A percentile compares a stretch with the other conserved stretches of the same genome.
phyloP scores from a whole-genome alignment of 1,140 invertebrate genomes.

The Orchesella cincta region DNA sequence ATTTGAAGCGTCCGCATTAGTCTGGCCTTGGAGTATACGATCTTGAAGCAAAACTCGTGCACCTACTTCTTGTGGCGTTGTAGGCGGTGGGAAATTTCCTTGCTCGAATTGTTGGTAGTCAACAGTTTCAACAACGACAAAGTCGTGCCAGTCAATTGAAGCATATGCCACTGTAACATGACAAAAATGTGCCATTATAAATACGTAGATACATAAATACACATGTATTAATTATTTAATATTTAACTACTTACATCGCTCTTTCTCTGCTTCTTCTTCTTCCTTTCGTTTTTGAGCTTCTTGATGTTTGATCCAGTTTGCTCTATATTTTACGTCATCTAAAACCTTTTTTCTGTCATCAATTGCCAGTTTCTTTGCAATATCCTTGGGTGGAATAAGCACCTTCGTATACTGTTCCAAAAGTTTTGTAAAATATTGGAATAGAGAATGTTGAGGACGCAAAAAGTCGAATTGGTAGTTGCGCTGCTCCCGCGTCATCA shows the following conservation, averaged over 20 bases:
- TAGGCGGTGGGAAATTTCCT: constrained; percentile 93
- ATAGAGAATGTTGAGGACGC: constrained; percentile 95
- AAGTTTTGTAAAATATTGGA: constrained; percentile 97
- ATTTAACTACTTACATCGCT: constrained; percentile 72
- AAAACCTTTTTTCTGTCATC: constrained; percentile 80
- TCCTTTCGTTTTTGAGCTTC: constrained; percentile 87
- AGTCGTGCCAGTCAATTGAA: constrained; percentile 99
- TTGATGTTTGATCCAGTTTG: constrained; percentile 95
- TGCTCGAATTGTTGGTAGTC: constrained; percentile 97
- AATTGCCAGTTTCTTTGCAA: constrained; percentile 75
- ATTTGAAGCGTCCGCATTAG: constrained; percentile 56
- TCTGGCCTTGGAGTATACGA: constrained; percentile 54
- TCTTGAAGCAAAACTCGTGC: constrained; percentile 87
- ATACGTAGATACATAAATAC: not conserved
- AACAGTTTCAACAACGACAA: constrained; percentile 99
- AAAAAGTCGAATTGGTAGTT: constrained; percentile 99
- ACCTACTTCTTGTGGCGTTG: constrained; percentile 94
- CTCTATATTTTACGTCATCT: constrained; percentile 88
- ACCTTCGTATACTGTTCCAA: constrained; percentile 98
- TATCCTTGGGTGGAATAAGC: constrained; percentile 89
- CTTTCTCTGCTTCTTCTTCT: constrained; percentile 91
- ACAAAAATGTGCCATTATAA: constrained; percentile 54
- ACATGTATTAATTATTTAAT: constrained; percentile 3
- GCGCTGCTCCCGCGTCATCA: constrained; percentile 97
- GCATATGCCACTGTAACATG: constrained; percentile 96